These are phyloP conservation scores for Saccopteryx leptura DNA, from an alignment of 2,113 vertebrate species.

Conservation along the genomic window DNA sequence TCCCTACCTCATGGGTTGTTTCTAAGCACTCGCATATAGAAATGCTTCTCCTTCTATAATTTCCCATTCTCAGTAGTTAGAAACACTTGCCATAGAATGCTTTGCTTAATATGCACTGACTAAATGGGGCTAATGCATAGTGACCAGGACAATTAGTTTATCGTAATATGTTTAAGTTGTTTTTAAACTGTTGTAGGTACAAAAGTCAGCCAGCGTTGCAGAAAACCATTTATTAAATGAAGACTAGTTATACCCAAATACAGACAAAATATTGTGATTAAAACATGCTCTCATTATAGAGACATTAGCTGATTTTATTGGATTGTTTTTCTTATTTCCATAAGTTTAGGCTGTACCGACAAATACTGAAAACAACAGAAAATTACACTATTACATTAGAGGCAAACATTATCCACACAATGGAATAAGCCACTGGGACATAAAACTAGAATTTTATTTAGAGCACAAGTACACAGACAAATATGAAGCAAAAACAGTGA, in stretches of 20 bases:
- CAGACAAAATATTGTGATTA: constrained; percentile 83
- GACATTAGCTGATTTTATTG: constrained; percentile 79
- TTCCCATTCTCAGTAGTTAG: not conserved
- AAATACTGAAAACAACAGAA: constrained; percentile 76
- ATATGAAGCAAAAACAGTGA: constrained; percentile 78
- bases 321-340: constrained; percentile 79
- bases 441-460: constrained; percentile 83
- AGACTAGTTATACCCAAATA: constrained; percentile 79
- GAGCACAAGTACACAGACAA: constrained; percentile 73
- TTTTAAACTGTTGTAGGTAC: constrained; percentile 56
- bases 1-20: not conserved
- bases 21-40: not conserved
- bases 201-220: constrained; percentile 80
- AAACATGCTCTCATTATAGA: constrained; percentile 83
- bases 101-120: not conserved
- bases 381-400: constrained; percentile 78
- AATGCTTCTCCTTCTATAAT: not conserved
- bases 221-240: constrained; percentile 87
- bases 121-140: not conserved
- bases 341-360: constrained; percentile 83
- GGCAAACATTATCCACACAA: constrained; percentile 78
- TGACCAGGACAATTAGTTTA: not conserved
- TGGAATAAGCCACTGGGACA: constrained; percentile 79
- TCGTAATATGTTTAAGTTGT: not conserved
- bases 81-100: not conserved